Conservation (phyloP, 37 sponge, comb jelly and placozoan species). For the Axinella damicornis region DNA sequence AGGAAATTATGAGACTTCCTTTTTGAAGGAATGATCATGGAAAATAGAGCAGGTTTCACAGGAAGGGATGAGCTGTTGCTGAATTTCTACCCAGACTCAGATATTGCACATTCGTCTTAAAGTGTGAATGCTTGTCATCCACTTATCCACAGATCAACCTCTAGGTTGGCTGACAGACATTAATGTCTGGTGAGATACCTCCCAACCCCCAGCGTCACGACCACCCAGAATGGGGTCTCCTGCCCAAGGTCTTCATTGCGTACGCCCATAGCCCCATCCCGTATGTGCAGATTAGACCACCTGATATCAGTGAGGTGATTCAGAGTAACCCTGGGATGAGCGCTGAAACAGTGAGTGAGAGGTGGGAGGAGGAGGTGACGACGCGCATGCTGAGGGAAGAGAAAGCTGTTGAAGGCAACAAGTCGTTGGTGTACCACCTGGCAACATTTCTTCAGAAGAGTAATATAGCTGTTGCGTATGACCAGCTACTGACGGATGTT, state of each 20-base stretch:
- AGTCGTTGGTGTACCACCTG: conserved; percentile 8
- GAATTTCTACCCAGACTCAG: too few species aligned
- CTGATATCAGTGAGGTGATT: not conserved
- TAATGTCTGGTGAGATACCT: too few species aligned
- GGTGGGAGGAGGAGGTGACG: not conserved
- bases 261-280: conserved; percentile 49
- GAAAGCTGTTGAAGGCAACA: not conserved
- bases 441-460: conserved; percentile 11
- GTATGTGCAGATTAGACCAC: conserved; percentile 29
- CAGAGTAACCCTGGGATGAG: not conserved
- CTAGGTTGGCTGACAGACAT: too few species aligned
- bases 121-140: too few species aligned
- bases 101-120: too few species aligned
- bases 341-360: not conserved
- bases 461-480: conserved; percentile 42
- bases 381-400: not conserved
- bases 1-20: too few species aligned
- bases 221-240: not conserved
- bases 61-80: too few species aligned
- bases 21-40: too few species aligned
- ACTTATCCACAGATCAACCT: too few species aligned
- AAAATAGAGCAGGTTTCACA: too few species aligned
- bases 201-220: not conserved
- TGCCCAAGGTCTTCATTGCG: conserved; percentile 57
- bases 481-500: conserved; percentile 12